phyloP scores from a whole-genome alignment of 2,888 invertebrate genomes.

The Agrochola macilenta region DNA sequence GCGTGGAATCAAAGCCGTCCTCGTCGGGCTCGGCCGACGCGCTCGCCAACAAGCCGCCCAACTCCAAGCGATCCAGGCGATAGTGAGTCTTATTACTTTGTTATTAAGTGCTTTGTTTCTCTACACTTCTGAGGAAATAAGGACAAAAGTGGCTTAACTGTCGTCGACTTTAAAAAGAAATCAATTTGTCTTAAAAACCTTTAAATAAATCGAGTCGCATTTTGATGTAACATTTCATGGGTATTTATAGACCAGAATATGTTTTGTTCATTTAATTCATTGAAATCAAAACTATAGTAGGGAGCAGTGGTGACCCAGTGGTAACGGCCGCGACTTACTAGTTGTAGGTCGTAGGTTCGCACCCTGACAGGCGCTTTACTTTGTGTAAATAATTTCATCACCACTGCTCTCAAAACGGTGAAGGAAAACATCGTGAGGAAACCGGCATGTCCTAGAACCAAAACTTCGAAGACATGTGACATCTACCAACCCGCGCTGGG shows the following conservation, averaged over 20 bases:
- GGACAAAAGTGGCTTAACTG: background rate
- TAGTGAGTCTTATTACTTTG: slow-evolving; percentile 92
- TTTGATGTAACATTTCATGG: background rate
- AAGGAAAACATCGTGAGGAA: too few relatives aligned
- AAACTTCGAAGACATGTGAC: too few relatives aligned
- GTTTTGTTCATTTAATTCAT: background rate
- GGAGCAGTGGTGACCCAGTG: too few relatives aligned
- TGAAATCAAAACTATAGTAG: background rate
- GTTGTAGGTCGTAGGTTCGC: too few relatives aligned
- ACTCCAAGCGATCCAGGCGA: slow-evolving; percentile 93
- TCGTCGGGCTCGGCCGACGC: slow-evolving; percentile 86
- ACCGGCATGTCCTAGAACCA: too few relatives aligned
- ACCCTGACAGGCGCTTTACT: too few relatives aligned
- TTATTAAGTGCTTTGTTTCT: background rate
- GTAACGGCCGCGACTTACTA: too few relatives aligned
- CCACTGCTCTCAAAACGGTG: too few relatives aligned
- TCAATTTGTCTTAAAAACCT: background rate
- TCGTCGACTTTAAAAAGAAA: background rate
- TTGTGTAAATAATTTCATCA: too few relatives aligned
- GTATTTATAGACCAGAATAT: too few relatives aligned
- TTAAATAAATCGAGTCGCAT: background rate
- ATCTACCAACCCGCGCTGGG: too few relatives aligned
- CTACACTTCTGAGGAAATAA: background rate
- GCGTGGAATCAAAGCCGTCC: slow-evolving; percentile 87
- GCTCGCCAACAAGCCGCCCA: slow-evolving; percentile 77